Conservation (phyloP, 2,113 vertebrate species). For the Mus pahari region DNA sequence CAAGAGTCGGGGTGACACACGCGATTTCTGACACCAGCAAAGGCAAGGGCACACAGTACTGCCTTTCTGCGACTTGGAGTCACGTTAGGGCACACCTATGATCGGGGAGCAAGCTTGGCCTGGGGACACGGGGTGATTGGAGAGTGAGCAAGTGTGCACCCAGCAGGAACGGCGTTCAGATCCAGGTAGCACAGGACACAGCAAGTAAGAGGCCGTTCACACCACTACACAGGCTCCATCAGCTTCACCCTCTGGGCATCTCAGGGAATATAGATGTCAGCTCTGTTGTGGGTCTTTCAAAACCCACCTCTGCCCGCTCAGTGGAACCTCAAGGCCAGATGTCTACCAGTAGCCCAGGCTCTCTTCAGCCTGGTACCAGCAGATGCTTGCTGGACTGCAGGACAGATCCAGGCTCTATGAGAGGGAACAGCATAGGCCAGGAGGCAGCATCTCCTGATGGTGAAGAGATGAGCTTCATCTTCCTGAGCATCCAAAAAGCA, state of each 20-base stretch:
- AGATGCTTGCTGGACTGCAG: background rate
- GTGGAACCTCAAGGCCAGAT: background rate
- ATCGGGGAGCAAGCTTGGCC: background rate
- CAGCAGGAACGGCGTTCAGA: background rate
- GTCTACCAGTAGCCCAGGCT: background rate
- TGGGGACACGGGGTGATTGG: background rate
- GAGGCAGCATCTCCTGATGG: background rate
- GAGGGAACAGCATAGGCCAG: no score
- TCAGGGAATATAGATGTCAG: background rate
- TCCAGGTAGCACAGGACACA: no score
- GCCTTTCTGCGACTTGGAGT: background rate
- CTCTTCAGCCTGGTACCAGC: no score
- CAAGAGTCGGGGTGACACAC: slow-evolving; percentile 74
- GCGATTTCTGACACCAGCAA: background rate
- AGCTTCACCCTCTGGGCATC: background rate
- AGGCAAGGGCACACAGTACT: background rate
- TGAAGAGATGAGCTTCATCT: background rate
- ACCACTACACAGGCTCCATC: background rate
- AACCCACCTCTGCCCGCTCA: background rate
- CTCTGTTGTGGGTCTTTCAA: background rate
- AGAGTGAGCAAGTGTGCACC: background rate
- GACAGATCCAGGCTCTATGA: background rate
- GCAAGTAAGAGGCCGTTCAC: background rate
- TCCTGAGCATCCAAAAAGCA: background rate
- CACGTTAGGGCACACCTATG: background rate